Evolutionary conservation across 2,113 vertebrate genomes (phyloP), one percentile per base, ranked within the genome.

Genomic region (Macrotis lagotis): DNA sequence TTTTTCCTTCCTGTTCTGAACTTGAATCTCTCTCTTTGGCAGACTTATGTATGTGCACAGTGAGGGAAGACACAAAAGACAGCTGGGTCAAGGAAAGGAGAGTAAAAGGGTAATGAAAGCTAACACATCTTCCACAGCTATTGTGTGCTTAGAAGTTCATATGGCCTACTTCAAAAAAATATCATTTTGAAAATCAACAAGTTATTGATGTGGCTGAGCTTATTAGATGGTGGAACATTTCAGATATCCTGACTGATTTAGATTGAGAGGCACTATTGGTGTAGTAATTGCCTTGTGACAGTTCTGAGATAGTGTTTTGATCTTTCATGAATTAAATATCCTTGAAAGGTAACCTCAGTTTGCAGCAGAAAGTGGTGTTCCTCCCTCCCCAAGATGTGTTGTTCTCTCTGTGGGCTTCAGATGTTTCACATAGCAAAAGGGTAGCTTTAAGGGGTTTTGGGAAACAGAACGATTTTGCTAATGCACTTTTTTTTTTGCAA

Each of bases 121-220:
- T 6, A 93, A 37, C 55, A 9, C 3, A 44, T 95, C 14, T 96
- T 74, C 50, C 89, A 47, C 8, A 95, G 9, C 50, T 94, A 22
- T 28, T 93, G 94, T 90, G 51, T 49, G 25, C 28, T 95, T 16
- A n/a, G 88, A 89, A 31, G 0, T 47, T 96, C 88, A 11, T 89
- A 48, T 94, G 91, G 88, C 1, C 1, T 95, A 28, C 51, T 96
- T 96, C 94, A 51, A 90, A 83, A 74, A 90, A 92, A 91, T 95
- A 88, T 51, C 37, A n/a, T 26, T 44, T 83, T 28, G 31, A 74
- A 94, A 26, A 96, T 55, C n/a, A 96, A 22, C 47, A 91, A 92
- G 22, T 93, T 94, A 22, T 0, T 95, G 24, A 91, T 92, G 48
- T 88, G 92, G 1, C 1, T 37, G 88, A 90, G 19, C 37, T 48